These are phyloP conservation scores for Ochropacha duplaris DNA, from an alignment of 2,888 invertebrate species.

Conservation along the genomic window DNA sequence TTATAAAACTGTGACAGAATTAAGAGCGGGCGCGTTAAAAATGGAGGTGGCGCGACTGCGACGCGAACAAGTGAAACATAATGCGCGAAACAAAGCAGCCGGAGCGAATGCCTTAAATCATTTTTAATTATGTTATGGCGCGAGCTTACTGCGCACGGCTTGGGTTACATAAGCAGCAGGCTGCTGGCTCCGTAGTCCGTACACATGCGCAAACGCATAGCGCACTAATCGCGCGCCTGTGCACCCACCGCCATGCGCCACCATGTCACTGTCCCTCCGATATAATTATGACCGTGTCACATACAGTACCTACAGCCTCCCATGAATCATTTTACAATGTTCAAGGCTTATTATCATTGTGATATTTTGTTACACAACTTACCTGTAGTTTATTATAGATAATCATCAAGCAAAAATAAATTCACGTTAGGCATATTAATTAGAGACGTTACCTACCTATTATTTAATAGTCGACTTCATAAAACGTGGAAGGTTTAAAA, in stretches of 20 bases:
- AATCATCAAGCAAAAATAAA: too few species aligned
- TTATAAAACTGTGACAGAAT: slow-evolving; percentile 82
- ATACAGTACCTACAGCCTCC: slow-evolving; percentile 33
- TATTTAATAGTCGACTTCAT: not conserved
- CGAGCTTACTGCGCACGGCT: slow-evolving; percentile 56
- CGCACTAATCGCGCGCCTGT: slow-evolving; percentile 26
- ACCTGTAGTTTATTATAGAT: too few species aligned
- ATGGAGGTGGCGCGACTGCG: slow-evolving; percentile 67
- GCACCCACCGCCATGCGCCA: slow-evolving; percentile 15
- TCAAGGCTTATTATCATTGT: not conserved
- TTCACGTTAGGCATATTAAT: not conserved
- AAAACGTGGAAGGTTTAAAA: too few species aligned
- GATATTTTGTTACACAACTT: not conserved
- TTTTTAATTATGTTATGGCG: slow-evolving; percentile 84
- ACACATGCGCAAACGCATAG: slow-evolving; percentile 16
- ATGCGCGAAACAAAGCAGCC: slow-evolving; percentile 84
- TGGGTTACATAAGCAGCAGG: slow-evolving; percentile 55
- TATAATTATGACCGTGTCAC: slow-evolving; percentile 43
- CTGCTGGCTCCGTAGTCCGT: slow-evolving; percentile 27
- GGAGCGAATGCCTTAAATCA: slow-evolving; percentile 83
- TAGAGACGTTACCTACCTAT: not conserved
- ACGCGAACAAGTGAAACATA: slow-evolving; percentile 82
- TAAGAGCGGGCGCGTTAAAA: slow-evolving; percentile 79
- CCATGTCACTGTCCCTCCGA: slow-evolving; percentile 50
- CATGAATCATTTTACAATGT: slow-evolving; percentile 14